Evolutionary conservation across 2,888 invertebrate species (phyloP), one percentile per base, ranked within the genome.

Genomic region (Microplitis manilae): DNA sequence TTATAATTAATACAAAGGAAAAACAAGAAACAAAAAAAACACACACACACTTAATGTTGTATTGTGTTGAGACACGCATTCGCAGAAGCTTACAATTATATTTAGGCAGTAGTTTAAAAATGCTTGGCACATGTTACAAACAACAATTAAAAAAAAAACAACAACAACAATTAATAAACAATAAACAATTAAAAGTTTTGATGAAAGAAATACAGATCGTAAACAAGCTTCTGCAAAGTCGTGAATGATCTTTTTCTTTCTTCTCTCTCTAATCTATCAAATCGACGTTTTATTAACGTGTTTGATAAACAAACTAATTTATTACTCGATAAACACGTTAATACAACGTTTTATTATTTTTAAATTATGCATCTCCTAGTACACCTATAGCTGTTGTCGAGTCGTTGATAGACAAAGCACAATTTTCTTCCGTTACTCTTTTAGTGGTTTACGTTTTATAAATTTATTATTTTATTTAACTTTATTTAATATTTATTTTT

Each of bases 371-470:
- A 87, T 86, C 84, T 88, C 85, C 85, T 87, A 84, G 85, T 85
- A 30, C 83, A 87, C 85, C 84, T 86, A 74, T 72, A 87, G 88
- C 89, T 89, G 87, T 89, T 89, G 89, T 89, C 89, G 89, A 89
- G 89, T 89, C 89, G 89, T 88, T 89, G 89, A 89, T 89, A 89
- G 89, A 89, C 89, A 87, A 86, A 89, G 88, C 88, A 86, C 85
- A 89, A 84, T 84, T 84, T 62, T 77, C 85, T 83, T 85, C 81
- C 82, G 73, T 84, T 84, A 81, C 74, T 50, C 50, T 82, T 84
- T 85, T 82, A 83, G 79, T 83, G 79, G 78, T 85, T 85, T 86
- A 84, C 81, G 82, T 80, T 79, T 80, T 74, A 79, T 79, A 74
- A 72, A 67, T 75, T 59, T 67, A 69, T 73, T 59, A 65, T 6